Conservation (phyloP, 2,113 vertebrate species). For the Daphoenositta chrysoptera region DNA sequence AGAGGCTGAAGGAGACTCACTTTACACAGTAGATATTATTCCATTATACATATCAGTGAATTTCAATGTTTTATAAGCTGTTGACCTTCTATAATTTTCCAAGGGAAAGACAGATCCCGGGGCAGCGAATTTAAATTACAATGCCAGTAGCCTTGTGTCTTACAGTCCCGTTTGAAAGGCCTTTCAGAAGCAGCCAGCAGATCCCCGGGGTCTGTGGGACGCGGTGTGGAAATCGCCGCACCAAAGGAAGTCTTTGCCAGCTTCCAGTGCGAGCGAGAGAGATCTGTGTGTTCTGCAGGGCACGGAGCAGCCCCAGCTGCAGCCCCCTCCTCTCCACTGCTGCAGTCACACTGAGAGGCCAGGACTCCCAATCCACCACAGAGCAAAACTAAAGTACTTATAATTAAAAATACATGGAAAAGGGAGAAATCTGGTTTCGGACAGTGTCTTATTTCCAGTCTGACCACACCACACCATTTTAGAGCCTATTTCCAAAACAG, state of each 20-base stretch:
- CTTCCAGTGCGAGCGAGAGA: not conserved
- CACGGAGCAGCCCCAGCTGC: not conserved
- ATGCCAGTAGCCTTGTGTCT: not conserved
- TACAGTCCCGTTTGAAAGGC: not conserved
- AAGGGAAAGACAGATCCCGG: not conserved
- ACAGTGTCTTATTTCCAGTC: conserved; percentile 48
- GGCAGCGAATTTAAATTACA: not conserved
- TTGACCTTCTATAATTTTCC: not conserved
- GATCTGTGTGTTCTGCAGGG: not conserved
- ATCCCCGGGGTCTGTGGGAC: not conserved
- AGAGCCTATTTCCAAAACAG: conserved; percentile 67
- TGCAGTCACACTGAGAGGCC: not conserved
- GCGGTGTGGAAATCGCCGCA: not conserved
- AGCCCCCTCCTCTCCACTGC: not conserved
- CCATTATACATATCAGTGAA: not conserved
- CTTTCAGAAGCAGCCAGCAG: not conserved
- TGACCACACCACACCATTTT: conserved; percentile 34
- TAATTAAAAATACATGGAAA: not conserved
- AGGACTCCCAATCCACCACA: not conserved
- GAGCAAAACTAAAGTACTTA: not conserved
- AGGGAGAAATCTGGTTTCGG: conserved; percentile 17
- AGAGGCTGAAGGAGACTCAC: not conserved
- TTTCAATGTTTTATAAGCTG: not conserved
- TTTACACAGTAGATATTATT: not conserved
- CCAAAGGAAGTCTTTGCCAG: not conserved